Base-by-base conservation (phyloP, 2,113 vertebrate genomes). In the Barnardius zonarius region DNA sequence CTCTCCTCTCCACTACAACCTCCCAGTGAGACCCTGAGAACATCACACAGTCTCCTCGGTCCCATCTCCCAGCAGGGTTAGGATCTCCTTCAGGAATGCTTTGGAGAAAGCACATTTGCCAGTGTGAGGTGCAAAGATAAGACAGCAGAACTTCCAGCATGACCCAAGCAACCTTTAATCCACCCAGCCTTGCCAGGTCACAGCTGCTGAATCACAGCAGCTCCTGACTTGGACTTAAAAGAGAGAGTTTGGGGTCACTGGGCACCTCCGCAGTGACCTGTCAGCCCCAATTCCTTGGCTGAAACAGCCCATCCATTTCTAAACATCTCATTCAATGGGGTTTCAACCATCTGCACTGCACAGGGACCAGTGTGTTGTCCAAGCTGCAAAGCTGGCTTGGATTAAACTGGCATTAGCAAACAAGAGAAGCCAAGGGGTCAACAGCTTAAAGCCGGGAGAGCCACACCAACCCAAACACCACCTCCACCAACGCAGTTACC, bases 291-390 rank as follows among this genome's bases (percentile, higher is more conserved):
- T 84, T 83, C 88, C 39, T 96, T 84, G 90, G 86, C 92, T 86
- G 28, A 18, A 63, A 83, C 61, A 83, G 64, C 90, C 64, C 3
- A 0, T 68, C 83, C 73, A 7, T 67, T 78, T 75, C 95, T 68
- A 75, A 95, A 72, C 79, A 86, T 37, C 93, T 96, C 92, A 55
- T 93, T 93, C 93, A 72, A 82, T 11, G 62, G 48, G 33, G 73
- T 86, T 96, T 68, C 92, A 92, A 90, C 95, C 95, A 96, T 95
- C 95, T 97, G 95, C 68, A 28, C 95, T 41, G 86, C 35, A 48
- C 43, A 27, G 93, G 80, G 90, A 94, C 76, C 23, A 3, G 25
- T 8, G 57, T 39, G 87, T 59, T 51, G 78, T 92, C 88, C 1
- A 10, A 76, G 48, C 75, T 72, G 44, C 33, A 35, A 22, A 90